Evolutionary conservation across 2,113 vertebrate genomes (phyloP).

Genomic region (Scatophagus argus): DNA sequence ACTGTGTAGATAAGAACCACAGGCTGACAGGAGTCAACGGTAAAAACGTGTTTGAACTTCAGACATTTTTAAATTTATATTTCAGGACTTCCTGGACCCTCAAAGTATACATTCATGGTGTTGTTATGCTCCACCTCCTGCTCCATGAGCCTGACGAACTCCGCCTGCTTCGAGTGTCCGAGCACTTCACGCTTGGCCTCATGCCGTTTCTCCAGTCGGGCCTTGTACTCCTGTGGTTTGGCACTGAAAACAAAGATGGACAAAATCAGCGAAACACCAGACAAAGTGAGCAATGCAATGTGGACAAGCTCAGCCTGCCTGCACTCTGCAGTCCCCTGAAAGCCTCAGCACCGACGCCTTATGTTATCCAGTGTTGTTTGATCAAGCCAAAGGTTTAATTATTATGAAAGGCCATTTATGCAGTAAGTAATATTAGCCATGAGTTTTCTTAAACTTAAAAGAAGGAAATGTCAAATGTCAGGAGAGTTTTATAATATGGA

Average conservation of each 20-base stretch:
- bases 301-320: too few species aligned
- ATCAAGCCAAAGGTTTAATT: background rate
- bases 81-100: background rate
- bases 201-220: slow-evolving; percentile 85
- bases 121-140: slow-evolving; percentile 78
- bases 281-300: too few species aligned
- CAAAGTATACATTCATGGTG: background rate
- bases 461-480: too few species aligned
- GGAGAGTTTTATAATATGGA: too few species aligned
- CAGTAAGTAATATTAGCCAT: background rate
- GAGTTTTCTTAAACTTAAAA: background rate
- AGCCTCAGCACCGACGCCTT: too few species aligned
- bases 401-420: background rate
- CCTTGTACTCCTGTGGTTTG: slow-evolving; percentile 89
- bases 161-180: slow-evolving; percentile 89
- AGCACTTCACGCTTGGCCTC: slow-evolving; percentile 87
- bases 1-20: background rate
- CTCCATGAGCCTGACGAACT: slow-evolving; percentile 90
- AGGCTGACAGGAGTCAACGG: background rate
- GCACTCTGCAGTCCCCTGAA: too few species aligned
- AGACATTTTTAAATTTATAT: background rate
- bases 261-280: background rate
- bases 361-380: too few species aligned
- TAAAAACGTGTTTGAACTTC: background rate
- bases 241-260: slow-evolving; percentile 77